These are phyloP conservation scores for Subacronicta megacephala DNA, from an alignment of 2,888 invertebrate species.

Conservation along the genomic window DNA sequence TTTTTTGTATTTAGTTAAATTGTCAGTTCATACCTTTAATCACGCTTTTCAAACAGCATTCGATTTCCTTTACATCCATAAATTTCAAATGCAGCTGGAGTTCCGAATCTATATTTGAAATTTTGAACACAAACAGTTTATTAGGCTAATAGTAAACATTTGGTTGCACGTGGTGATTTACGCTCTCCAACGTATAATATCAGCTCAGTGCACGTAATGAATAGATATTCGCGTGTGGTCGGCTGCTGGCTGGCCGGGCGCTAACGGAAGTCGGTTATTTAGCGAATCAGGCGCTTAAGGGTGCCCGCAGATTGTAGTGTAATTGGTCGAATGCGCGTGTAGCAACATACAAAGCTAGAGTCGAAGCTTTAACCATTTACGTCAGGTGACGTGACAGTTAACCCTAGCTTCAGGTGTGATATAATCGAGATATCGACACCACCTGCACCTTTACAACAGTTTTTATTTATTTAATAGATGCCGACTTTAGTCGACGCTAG, in stretches of 20 bases:
- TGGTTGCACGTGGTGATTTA: conserved; percentile 48
- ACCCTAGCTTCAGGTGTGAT: no score
- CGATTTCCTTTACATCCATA: neutral
- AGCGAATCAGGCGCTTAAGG: conserved; percentile 63
- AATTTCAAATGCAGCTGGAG: conserved; percentile 7
- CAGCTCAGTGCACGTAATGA: conserved; percentile 56
- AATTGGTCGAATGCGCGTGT: neutral
- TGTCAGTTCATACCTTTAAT: no score
- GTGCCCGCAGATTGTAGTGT: conserved; percentile 33
- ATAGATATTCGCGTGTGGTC: conserved; percentile 74
- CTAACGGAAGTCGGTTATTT: conserved; percentile 79
- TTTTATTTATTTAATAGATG: no score
- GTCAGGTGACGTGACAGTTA: no score
- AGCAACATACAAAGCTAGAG: no score
- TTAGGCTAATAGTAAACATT: conserved; percentile 44
- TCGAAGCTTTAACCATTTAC: no score
- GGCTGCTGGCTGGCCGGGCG: conserved; percentile 50
- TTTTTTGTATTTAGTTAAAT: no score
- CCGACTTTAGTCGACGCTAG: no score
- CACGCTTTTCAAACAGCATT: neutral
- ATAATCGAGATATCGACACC: no score
- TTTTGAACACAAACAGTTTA: conserved; percentile 16
- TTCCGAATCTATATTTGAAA: conserved; percentile 4
- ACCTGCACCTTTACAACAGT: no score
- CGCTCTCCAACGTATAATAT: conserved; percentile 48